Evolutionary conservation across 2,113 vertebrate genomes (phyloP), one percentile per base, ranked within the genome.

Genomic region (Scophthalmus maximus): DNA sequence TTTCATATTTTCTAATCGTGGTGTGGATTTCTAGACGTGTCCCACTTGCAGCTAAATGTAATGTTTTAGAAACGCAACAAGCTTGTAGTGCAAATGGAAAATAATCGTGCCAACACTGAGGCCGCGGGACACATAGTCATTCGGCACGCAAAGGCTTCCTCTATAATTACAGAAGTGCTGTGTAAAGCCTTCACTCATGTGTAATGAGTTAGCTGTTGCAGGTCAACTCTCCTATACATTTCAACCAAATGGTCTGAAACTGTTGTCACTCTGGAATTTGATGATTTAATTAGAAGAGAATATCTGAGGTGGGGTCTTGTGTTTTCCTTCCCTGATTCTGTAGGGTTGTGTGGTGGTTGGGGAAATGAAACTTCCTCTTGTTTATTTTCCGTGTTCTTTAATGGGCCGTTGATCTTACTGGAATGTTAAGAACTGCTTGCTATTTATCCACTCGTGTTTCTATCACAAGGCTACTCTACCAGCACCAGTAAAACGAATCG

Each of bases 281-380:
- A 77, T 77, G 25, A 74, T 73, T 69, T 1, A 30, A 11, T 79
- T 77, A 62, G 8, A 74, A 65, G 65, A 38, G 60, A 68, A 79
- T 79, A 61, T 78, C 27, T 40, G 25, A 70, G 74, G 62, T 72
- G 68, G 51, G 55, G 79, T 47, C 70, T 73, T 67, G 7, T n/a
- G 55, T 52, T 76, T 83, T 79, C 60, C 67, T 80, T 49, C 62
- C 5, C 18, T 62, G 47, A 62, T 38, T 56, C 36, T 25, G 22
- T 52, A 69, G 34, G 11, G 10, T 32, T 60, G 14, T 76, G 68
- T 61, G 60, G 58, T 77, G 62, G 68, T 57, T 79, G 62, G 20
- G 66, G 60, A 81, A 88, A 78, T 68, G 42, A 68, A 60, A 76
- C 82, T 87, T 91, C 87, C 87, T 89, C 81, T 73, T 75, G 82